These are phyloP conservation scores for Sebastes cheni DNA, from an alignment of 2,797 vertebrate genomes.

Conservation along the genomic window DNA sequence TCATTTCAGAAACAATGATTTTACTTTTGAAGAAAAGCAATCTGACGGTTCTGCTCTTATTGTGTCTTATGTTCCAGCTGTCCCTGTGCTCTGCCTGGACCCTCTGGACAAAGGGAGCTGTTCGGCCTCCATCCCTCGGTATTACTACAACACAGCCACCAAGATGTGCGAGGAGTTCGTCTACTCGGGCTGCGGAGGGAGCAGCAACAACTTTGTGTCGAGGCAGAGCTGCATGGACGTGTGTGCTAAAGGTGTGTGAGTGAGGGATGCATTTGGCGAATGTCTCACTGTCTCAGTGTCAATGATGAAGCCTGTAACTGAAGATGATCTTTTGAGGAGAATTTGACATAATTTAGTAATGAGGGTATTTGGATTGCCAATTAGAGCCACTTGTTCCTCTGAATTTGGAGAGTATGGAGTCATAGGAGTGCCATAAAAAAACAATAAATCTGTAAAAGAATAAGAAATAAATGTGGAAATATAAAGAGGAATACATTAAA, in stretches of 20 bases:
- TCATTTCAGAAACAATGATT: not conserved
- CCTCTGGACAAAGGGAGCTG: conserved; percentile 88
- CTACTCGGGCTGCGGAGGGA: conserved; percentile 92
- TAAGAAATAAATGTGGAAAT: too few relatives aligned
- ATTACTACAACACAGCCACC: conserved; percentile 86
- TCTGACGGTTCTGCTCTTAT: not conserved
- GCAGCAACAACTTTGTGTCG: conserved; percentile 90
- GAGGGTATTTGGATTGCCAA: not conserved
- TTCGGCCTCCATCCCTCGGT: conserved; percentile 88
- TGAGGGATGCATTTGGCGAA: not conserved
- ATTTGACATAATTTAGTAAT: not conserved
- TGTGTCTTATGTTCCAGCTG: conserved; percentile 64
- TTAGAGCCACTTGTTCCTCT: not conserved
- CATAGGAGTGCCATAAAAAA: too few relatives aligned
- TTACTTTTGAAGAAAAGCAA: not conserved
- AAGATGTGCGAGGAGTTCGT: conserved; percentile 87
- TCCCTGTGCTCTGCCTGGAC: conserved; percentile 88
- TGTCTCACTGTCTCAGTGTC: not conserved
- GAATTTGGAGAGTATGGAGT: not conserved
- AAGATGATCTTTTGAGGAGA: not conserved
- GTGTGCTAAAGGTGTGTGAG: conserved; percentile 84
- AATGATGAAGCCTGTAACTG: not conserved
- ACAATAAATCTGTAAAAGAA: too few relatives aligned
- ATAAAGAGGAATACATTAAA: too few relatives aligned
- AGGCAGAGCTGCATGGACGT: conserved; percentile 81